phyloP scores from a whole-genome alignment of 2,797 vertebrate genomes.

The Poeciliopsis gracilis region DNA sequence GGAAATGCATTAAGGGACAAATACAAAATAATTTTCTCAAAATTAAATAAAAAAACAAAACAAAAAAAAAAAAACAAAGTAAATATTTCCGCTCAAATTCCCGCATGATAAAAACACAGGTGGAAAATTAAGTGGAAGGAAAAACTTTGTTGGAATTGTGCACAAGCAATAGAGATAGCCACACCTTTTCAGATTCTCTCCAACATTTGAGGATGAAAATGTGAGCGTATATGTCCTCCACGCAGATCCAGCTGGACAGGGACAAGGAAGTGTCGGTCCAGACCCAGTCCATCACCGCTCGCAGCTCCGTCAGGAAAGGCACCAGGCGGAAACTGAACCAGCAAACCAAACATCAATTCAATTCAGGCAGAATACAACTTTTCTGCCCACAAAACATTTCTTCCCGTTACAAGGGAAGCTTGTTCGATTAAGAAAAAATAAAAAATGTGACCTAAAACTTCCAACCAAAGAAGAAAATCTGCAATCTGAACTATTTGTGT shows the following conservation, averaged over 20 bases:
- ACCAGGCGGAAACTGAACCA: conserved; percentile 91
- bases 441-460: not conserved
- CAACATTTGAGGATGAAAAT: conserved; percentile 99
- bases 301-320: conserved; percentile 95
- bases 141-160: not conserved
- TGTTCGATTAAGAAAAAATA: not conserved
- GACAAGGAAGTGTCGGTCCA: conserved; percentile 99
- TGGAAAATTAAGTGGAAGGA: not conserved
- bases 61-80: not conserved
- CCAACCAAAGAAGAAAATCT: not conserved
- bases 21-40: not conserved
- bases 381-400: not conserved
- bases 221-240: conserved; percentile 99
- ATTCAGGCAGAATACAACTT: not conserved
- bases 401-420: not conserved
- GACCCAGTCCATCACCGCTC: conserved; percentile 99
- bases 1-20: not conserved
- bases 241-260: conserved; percentile 99
- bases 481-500: not conserved
- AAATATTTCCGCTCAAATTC: not conserved
- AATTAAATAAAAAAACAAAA: not conserved
- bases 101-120: not conserved
- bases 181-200: conserved; percentile 98
- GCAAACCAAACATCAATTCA: not conserved
- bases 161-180: not conserved